Base-by-base conservation (phyloP, 2,888 invertebrate species). In the Seira sanloemensis region DNA sequence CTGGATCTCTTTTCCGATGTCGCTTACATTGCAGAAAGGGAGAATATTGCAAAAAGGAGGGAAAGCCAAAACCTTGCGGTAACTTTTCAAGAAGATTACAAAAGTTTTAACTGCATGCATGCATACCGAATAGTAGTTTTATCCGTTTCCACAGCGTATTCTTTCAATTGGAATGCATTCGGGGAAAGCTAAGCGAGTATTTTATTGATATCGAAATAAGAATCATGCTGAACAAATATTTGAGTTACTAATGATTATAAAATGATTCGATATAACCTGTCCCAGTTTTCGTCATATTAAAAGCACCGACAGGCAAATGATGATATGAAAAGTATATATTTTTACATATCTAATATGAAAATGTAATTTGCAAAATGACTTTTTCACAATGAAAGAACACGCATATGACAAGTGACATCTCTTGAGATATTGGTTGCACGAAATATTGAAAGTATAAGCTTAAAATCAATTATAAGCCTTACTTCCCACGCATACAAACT, bases 201-300 rank as follows among this genome's bases (percentile, higher is more conserved):
- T 58, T 58, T 58, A 58, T 58, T 58, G 58, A 58, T 58, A 16
- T 18, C 2, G n/a, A n/a, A 58, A 18, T 4, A 58, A 58, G 58
- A 58, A n/a, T 58, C 58, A 58, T 58, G 5, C 58, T 50, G 71
- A 46, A 25, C 62, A 78, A 78, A 78, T 78, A 69, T 78, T 78
- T 78, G 78, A 7, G 58, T 58, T 27, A 54, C 21, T 69, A 71
- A 78, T 66, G 66, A 68, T 78, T 54, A 69, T 54, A 37, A 62
- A n/a, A n/a, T n/a, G n/a, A n/a, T n/a, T n/a, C n/a, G n/a, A n/a
- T n/a, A n/a, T n/a, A n/a, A n/a, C n/a, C n/a, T n/a, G n/a, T n/a
- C n/a, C n/a, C n/a, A n/a, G n/a, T n/a, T n/a, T n/a, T n/a, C n/a
- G n/a, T n/a, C n/a, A n/a, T n/a, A n/a, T n/a, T n/a, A n/a, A n/a